Base-by-base conservation (phyloP, 2,888 invertebrate genomes). In the Cryptocephalus primarius region DNA sequence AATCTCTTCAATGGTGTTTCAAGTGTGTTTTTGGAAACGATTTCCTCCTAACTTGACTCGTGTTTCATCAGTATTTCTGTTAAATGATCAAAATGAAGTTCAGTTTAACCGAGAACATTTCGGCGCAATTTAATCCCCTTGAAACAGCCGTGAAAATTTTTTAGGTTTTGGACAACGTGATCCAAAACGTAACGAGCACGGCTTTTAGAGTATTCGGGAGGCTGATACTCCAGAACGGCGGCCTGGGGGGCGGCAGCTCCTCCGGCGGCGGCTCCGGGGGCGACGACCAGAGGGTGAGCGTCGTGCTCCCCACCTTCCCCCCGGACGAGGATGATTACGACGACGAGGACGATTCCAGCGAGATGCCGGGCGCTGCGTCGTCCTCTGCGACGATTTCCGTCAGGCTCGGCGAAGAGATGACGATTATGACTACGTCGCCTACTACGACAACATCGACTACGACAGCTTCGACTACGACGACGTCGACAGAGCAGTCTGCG, bases 141-240 rank as follows among this genome's bases (percentile, higher is more conserved):
- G 22, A 22, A 22, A 22, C 22, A 22, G 22, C 22, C 22, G 22
- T 22, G 22, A 22, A 22, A 12, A 36, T 4, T 50, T 61, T 58
- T 59, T 74, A 80, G 85, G 80, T 84, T 65, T 74, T 86, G 73
- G 85, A 85, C 75, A 77, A 80, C 70, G 83, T 83, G 69, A 81
- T 87, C 69, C 85, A 85, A 75, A 76, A 79, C 71, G 76, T 86
- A 65, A 80, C 82, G 54, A 77, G 81, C 67, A 75, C 78, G 68
- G 72, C 88, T 62, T 79, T 89, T 70, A 80, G 84, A 63, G 76
- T 83, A 52, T 77, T 89, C 64, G 88, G 88, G 42, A 83, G 88
- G 38, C 75, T 82, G 49, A 72, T 89, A 56, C 75, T 86, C 54
- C 75, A 79, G 53, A 64, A 62, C 50, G 75, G 76, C 50, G 76